Percentiles rank a stretch among this genome's conserved stretches.
Evolutionary conservation across 2,888 invertebrate genomes (phyloP).

Genomic region (Troilus luridus): DNA sequence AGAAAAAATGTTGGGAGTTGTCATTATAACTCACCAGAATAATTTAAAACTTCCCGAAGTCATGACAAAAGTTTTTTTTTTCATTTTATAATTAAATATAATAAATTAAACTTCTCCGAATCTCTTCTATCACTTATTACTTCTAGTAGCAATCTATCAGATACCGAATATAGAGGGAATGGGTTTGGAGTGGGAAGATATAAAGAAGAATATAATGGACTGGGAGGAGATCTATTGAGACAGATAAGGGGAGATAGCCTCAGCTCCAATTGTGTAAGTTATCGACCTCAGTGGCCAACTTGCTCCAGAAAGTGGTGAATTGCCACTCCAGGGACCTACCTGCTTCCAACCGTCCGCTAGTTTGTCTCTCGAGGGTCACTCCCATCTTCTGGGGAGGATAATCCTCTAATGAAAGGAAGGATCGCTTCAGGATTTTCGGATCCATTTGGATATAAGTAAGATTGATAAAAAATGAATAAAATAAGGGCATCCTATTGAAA

Average conservation of each 20-base stretch:
- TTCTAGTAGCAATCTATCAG: neutral
- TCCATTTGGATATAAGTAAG: neutral
- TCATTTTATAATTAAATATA: no score
- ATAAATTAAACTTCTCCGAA: no score
- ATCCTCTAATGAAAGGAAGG: neutral
- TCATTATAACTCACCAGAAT: no score
- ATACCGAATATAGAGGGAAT: neutral
- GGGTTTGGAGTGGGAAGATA: neutral
- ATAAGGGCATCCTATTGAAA: no score
- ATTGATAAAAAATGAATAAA: neutral
- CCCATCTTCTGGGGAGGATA: neutral
- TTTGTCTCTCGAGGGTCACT: neutral
- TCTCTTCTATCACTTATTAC: neutral
- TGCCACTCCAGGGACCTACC: conserved; percentile 39
- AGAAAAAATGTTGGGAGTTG: no score
- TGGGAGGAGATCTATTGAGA: conserved; percentile 3
- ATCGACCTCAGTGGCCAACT: conserved; percentile 24
- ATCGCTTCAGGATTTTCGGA: neutral
- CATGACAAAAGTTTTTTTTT: no score
- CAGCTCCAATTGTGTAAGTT: conserved; percentile 47
- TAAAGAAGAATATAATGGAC: conserved; percentile 42
- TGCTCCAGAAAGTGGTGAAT: conserved; percentile 46
- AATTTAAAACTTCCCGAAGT: no score
- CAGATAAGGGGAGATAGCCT: conserved; percentile 41
- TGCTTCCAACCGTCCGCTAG: neutral